Conservation (phyloP, 1,140 invertebrate species). For the Atta texana region DNA sequence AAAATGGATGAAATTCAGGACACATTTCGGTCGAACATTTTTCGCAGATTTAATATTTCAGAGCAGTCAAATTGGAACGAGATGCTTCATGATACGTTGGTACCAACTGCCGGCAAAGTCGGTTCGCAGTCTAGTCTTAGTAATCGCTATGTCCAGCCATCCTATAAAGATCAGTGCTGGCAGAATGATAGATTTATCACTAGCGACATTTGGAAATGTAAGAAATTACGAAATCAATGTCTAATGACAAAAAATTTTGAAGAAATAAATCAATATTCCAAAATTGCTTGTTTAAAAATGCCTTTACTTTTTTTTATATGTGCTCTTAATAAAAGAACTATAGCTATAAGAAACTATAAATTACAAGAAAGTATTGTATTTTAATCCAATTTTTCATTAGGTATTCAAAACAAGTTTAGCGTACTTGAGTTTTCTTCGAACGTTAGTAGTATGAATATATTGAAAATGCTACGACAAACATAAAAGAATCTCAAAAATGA, state of each 20-base stretch:
- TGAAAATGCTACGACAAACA: not conserved
- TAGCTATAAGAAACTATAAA: not conserved
- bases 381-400: conserved; percentile 37
- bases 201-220: conserved; percentile 72
- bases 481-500: conserved; percentile 6
- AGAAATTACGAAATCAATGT: conserved; percentile 10
- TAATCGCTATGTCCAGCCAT: conserved; percentile 66
- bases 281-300: not conserved
- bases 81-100: conserved; percentile 74
- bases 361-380: not conserved
- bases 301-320: not conserved
- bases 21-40: not conserved
- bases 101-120: conserved; percentile 67
- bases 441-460: conserved; percentile 44
- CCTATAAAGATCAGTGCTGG: conserved; percentile 71
- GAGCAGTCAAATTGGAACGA: conserved; percentile 70
- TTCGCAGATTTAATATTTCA: conserved; percentile 27
- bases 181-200: conserved; percentile 66
- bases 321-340: not conserved
- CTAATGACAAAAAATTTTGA: not conserved
- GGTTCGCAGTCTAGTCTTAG: conserved; percentile 64
- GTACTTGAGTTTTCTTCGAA: conserved; percentile 65
- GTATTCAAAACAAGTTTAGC: conserved; percentile 69
- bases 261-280: not conserved
- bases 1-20: not conserved